Evolutionary conservation across 1,140 invertebrate genomes (phyloP), one percentile per base, ranked within the genome.

Genomic region (Arion vulgaris): DNA sequence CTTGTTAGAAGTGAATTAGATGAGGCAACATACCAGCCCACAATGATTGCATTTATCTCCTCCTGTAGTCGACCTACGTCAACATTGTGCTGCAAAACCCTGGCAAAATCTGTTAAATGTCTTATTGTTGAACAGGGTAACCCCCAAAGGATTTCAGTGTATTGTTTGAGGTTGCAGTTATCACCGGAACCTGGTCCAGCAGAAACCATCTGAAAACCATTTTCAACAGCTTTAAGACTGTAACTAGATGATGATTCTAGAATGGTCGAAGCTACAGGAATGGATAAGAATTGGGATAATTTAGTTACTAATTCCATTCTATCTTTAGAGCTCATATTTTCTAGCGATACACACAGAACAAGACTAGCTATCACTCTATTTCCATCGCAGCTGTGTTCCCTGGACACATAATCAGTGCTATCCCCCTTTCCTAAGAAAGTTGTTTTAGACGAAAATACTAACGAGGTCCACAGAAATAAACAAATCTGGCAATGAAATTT

Each of bases 21-120:
- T 1, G 84, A 82, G 0, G 83, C 82, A 0, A 87, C 83, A 72
- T 87, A 84, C 86, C 86, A 87, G 2, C 86, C 86, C 7, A 87
- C 66, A n/a, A 87, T 68, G 7, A 28, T 32, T 15, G 45, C 5
- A n/a, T 80, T 84, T 28, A 80, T 45, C 68, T 84, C 83, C 45
- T 80, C 76, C 38, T 78, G 77, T 15, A 87, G 41, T 5, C 84
- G 53, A 17, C 86, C 86, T 34, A 49, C 83, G 34, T 84, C 75
- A 23, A 87, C 75, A 53, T 87, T 87, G 66, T 85, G 84, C 51
- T 87, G 81, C 34, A 87, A 53, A 38, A 87, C 76, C 26, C 75
- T 41, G 13, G 76, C 73, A 74, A 85, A 84, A 36, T 85, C 82
- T 13, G 68, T 57, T 15, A 85, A 28, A 51, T 87, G 84, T 57